Evolutionary conservation across 2,797 vertebrate species (phyloP), one percentile per base, ranked within the genome.

Genomic region (Petrocephalus sullivani): DNA sequence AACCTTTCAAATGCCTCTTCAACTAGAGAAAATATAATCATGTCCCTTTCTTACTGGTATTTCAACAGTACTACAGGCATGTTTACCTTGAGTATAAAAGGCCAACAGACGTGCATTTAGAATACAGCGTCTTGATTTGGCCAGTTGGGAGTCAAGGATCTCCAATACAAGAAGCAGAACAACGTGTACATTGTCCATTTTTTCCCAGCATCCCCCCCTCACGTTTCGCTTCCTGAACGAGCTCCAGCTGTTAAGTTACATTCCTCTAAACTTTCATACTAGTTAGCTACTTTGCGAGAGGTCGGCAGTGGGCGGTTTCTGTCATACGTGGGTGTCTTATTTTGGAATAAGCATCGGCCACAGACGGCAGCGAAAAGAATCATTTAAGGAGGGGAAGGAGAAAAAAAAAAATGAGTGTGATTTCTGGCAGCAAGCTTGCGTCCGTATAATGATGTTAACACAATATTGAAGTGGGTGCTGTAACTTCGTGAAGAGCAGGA

Each of bases 401-500:
- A 71, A 83, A 19, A 37, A 85, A 82, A 84, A 58, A 85, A 82
- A 33, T 51, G 51, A 88, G 82, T 88, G 88, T 88, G 88, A 88
- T 85, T 67, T 86, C 82, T 88, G 88, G 85, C 88, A 88, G 60
- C 64, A 75, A 71, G 83, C 46, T 85, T 41, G 82, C 61, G 88
- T 86, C 81, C 75, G 88, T 86, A 95, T 94, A 94, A 94, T 93
- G 91, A 94, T 94, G 91, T 92, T 91, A 89, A 89, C 90, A 87
- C 93, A 93, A 94, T 92, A 91, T 88, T 89, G 92, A 87, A 87
- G 95, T 95, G 94, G 93, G 92, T 94, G 94, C 94, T 94, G 93
- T 94, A 93, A 94, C 92, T 92, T 92, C 93, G 91, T 93, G 93
- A 93, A 92, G 93, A 94, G 93, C 94, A 93, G 94, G 95, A 95